Percentiles rank a stretch among this genome's conserved stretches.
Conservation (phyloP, 1,140 invertebrate species). For the Acromyrmex charruanus region DNA sequence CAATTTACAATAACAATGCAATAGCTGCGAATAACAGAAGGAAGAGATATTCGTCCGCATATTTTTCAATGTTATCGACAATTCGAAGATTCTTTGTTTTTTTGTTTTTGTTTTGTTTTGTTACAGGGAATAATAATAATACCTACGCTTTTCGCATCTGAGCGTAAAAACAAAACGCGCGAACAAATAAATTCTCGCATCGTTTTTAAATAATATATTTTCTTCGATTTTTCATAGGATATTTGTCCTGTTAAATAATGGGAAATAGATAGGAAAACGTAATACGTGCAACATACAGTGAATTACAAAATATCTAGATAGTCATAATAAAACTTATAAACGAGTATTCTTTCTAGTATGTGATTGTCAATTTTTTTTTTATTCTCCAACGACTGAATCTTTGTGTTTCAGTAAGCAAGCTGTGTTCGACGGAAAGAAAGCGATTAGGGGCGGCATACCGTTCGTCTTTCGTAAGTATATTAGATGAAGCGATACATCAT, state of each 20-base stretch:
- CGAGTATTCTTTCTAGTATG: not conserved
- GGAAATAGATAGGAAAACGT: not conserved
- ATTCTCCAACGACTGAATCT: not conserved
- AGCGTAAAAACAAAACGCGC: conserved; percentile 6
- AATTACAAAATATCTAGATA: conserved; percentile 1
- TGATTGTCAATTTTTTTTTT: conserved; percentile 79
- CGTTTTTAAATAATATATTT: conserved; percentile 36
- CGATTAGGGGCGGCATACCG: conserved; percentile 97
- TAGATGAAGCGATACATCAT: not conserved
- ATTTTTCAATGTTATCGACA: conserved; percentile 47
- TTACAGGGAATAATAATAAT: conserved; percentile 53
- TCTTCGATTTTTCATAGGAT: not conserved
- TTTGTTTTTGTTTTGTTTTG: not conserved
- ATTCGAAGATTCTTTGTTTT: not conserved
- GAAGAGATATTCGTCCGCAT: conserved; percentile 1
- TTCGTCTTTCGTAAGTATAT: conserved; percentile 97
- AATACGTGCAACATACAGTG: not conserved
- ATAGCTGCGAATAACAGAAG: not conserved
- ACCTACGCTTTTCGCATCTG: not conserved
- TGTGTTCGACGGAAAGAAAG: conserved; percentile 97
- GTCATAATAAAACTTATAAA: not conserved
- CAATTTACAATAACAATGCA: conserved; percentile 46
- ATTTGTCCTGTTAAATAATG: conserved; percentile 25
- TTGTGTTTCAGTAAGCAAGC: conserved; percentile 93
- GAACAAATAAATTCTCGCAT: conserved; percentile 29